phyloP scores from a whole-genome alignment of 2,888 invertebrate species.

The Hemistola chrysoprasaria region DNA sequence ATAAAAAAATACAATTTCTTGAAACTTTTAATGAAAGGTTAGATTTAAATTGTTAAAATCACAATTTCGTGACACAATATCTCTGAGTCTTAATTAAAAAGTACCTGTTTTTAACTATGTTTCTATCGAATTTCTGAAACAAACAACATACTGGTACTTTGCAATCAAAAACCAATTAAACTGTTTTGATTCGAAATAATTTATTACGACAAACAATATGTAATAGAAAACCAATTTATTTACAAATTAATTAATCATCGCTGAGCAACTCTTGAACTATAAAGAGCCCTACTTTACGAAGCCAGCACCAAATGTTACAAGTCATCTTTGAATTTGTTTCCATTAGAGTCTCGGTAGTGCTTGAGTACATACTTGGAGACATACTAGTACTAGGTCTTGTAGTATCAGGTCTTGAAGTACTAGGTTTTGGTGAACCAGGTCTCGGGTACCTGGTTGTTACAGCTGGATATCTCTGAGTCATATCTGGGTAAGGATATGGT shows the following conservation, averaged over 20 bases:
- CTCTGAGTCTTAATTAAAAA: too few species aligned
- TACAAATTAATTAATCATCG: conserved; percentile 23
- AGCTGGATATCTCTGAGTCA: conserved; percentile 7
- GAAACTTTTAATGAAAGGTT: too few species aligned
- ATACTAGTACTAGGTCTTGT: neutral
- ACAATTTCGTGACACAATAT: too few species aligned
- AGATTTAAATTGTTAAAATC: too few species aligned
- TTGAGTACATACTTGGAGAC: conserved; percentile 4
- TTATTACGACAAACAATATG: too few species aligned
- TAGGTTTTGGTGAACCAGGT: neutral
- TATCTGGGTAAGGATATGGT: conserved; percentile 16
- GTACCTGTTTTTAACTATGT: too few species aligned
- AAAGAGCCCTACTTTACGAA: conserved; percentile 52
- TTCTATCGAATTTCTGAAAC: too few species aligned
- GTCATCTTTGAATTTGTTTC: conserved; percentile 18
- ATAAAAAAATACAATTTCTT: too few species aligned
- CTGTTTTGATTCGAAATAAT: too few species aligned
- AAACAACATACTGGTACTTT: too few species aligned
- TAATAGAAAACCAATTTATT: too few species aligned
- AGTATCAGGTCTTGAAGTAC: neutral
- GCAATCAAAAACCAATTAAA: too few species aligned
- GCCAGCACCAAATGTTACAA: conserved; percentile 56
- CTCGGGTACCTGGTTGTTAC: conserved; percentile 8
- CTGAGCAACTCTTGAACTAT: conserved; percentile 53
- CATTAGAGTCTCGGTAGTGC: conserved; percentile 3